Evolutionary conservation across 1,140 invertebrate species (phyloP).

Genomic region (Lepidotrigona ventralis): DNA sequence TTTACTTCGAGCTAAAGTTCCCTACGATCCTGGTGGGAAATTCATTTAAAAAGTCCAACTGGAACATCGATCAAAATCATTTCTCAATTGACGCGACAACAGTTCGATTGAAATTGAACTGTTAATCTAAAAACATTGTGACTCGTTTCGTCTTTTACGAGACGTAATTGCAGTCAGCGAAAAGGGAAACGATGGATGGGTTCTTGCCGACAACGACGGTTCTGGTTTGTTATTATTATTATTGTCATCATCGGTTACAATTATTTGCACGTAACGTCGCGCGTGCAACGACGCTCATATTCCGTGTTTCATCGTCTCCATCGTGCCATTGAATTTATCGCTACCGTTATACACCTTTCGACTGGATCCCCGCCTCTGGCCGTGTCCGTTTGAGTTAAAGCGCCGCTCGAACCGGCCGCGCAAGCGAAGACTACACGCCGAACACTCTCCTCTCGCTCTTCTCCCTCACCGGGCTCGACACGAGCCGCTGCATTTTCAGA

Average conservation of each 20-base stretch:
- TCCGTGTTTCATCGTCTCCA: conserved; percentile 39
- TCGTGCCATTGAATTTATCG: conserved; percentile 52
- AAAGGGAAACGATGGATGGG: neutral
- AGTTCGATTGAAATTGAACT: neutral
- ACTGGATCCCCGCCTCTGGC: conserved; percentile 50
- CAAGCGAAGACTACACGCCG: conserved; percentile 33
- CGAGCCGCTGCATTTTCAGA: conserved; percentile 71
- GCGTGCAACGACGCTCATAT: neutral
- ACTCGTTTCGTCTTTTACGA: neutral
- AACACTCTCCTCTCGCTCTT: conserved; percentile 66
- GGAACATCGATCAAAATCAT: neutral
- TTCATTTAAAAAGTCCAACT: neutral
- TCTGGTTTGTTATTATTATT: too few species aligned
- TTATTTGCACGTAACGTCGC: conserved; percentile 30
- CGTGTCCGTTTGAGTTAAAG: conserved; percentile 61
- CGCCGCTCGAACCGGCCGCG: conserved; percentile 39
- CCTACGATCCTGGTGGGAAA: neutral
- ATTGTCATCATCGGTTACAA: conserved; percentile 4
- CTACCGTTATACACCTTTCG: conserved; percentile 64
- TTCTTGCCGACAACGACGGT: neutral
- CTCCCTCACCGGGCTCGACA: conserved; percentile 68
- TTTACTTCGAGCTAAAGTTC: neutral
- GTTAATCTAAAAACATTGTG: neutral
- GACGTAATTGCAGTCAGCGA: neutral
- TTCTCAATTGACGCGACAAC: neutral